A percentile compares a stretch with the other conserved stretches of the same genome.
These are phyloP conservation scores for Malacoctenus gilli DNA, from an alignment of 2,797 vertebrate species.

Conservation along the genomic window DNA sequence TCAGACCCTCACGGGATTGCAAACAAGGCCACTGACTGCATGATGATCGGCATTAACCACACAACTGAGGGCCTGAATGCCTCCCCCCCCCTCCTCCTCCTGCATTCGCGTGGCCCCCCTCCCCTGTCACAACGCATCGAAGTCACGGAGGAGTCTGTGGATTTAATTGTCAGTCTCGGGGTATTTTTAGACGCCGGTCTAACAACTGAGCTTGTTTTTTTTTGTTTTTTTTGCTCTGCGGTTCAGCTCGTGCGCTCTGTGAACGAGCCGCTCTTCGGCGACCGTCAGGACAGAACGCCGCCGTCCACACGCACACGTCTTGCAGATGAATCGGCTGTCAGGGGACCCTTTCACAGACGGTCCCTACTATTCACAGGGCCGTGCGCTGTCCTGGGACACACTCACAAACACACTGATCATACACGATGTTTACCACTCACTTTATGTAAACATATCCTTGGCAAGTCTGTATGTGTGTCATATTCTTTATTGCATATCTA, in stretches of 20 bases:
- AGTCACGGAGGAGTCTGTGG: conserved; percentile 33
- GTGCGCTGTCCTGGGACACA: conserved; percentile 2
- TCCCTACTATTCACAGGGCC: background rate
- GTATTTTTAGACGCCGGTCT: conserved; percentile 42
- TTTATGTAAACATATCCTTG: too few species aligned
- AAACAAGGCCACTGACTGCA: conserved; percentile 46
- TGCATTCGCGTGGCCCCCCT: conserved; percentile 20
- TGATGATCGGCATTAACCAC: conserved; percentile 46
- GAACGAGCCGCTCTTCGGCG: conserved; percentile 1
- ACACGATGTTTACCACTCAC: too few species aligned
- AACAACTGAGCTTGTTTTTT: conserved; percentile 14
- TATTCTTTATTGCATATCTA: too few species aligned
- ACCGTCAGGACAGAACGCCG: background rate
- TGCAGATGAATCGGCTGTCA: conserved; percentile 31
- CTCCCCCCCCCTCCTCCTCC: conserved; percentile 6
- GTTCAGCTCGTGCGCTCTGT: conserved; percentile 5
- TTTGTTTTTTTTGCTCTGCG: conserved; percentile 29
- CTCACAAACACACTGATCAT: background rate
- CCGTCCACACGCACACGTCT: conserved; percentile 14
- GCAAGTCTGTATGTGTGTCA: too few species aligned
- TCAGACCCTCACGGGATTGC: conserved; percentile 44
- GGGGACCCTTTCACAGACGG: conserved; percentile 10
- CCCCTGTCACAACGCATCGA: conserved; percentile 30
- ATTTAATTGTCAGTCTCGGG: conserved; percentile 11
- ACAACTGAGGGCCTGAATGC: conserved; percentile 22